Conservation (phyloP, 2,888 invertebrate genomes). For the Synergus laeviventris region DNA sequence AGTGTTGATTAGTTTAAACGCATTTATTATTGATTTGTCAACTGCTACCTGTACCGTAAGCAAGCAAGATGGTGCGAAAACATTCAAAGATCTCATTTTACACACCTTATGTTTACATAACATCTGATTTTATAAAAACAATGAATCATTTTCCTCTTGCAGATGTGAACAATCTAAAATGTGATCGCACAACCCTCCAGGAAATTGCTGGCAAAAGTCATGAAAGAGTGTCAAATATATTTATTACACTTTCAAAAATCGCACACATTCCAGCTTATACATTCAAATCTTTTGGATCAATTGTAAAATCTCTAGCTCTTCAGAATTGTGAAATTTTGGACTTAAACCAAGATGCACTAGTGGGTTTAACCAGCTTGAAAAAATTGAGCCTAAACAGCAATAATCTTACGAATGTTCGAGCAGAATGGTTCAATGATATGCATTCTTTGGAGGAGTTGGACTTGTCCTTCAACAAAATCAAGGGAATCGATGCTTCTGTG, state of each 20-base stretch:
- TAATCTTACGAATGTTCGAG: slow-evolving; percentile 57
- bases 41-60: background rate
- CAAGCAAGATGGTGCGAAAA: background rate
- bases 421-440: slow-evolving; percentile 61
- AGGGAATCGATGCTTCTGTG: slow-evolving; percentile 54
- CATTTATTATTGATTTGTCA: slow-evolving; percentile 1
- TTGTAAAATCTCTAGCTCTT: slow-evolving; percentile 59
- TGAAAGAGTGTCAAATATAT: slow-evolving; percentile 9
- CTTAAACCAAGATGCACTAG: slow-evolving; percentile 59
- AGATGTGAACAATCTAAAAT: slow-evolving; percentile 9
- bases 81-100: too few species aligned
- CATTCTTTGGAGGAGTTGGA: slow-evolving; percentile 64
- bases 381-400: slow-evolving; percentile 65
- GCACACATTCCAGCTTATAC: slow-evolving; percentile 51
- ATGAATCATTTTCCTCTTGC: background rate
- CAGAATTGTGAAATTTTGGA: slow-evolving; percentile 60
- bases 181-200: background rate
- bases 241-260: slow-evolving; percentile 58
- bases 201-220: background rate
- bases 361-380: slow-evolving; percentile 53
- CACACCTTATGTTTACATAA: too few species aligned
- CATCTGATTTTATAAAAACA: background rate
- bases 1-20: slow-evolving; percentile 8
- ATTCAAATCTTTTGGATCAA: slow-evolving; percentile 55
- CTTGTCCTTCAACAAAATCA: slow-evolving; percentile 64